Conservation (phyloP, 2,888 invertebrate genomes). For the Desoria tigrina region DNA sequence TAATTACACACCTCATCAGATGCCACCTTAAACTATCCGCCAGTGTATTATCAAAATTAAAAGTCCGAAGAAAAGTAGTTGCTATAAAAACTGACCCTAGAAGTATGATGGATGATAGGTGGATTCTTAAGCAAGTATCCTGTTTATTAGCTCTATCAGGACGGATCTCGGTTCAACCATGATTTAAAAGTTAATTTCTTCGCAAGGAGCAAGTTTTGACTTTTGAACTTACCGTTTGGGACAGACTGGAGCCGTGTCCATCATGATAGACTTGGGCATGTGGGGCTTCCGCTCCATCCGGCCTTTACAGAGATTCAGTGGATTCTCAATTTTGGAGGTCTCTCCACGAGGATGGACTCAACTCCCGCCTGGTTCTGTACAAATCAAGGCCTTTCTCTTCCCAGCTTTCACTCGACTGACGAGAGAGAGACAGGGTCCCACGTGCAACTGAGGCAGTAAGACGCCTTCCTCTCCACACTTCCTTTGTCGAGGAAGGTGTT, state of each 20-base stretch:
- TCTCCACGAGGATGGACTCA: conserved; percentile 4
- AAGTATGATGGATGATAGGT: not conserved
- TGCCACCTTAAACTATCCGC: conserved; percentile 5
- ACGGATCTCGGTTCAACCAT: too few species aligned
- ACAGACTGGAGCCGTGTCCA: conserved; percentile 49
- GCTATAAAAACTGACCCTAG: conserved; percentile 11
- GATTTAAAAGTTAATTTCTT: too few species aligned
- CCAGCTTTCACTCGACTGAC: conserved; percentile 2
- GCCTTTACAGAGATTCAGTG: conserved; percentile 22
- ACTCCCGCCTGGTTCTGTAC: not conserved
- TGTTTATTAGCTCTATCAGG: too few species aligned
- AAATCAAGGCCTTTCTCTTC: conserved; percentile 3
- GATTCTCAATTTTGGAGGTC: conserved; percentile 21
- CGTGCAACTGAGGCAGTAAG: conserved; percentile 8
- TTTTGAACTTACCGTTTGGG: conserved; percentile 48
- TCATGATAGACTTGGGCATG: conserved; percentile 51
- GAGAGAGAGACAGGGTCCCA: not conserved
- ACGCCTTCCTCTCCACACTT: not conserved
- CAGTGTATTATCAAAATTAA: not conserved
- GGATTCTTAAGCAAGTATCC: too few species aligned
- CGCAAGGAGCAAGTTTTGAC: too few species aligned
- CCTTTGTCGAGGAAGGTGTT: not conserved
- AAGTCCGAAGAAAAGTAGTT: not conserved
- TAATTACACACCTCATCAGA: conserved; percentile 22
- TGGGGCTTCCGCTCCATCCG: conserved; percentile 50